Conservation (phyloP, 2,888 invertebrate genomes). For the Onchidella celtica region DNA sequence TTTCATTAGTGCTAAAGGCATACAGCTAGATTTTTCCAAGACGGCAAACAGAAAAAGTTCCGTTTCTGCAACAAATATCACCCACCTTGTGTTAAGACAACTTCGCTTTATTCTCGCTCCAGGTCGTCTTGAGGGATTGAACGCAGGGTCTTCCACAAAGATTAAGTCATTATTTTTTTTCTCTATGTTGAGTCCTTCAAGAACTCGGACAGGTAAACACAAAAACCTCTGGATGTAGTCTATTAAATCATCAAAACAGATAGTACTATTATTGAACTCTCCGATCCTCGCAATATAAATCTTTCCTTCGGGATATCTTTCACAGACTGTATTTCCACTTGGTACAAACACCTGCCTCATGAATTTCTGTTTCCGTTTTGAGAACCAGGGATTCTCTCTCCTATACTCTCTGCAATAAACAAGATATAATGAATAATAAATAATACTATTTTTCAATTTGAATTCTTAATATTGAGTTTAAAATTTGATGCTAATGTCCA, state of each 20-base stretch:
- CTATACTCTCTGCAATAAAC: constrained; percentile 61
- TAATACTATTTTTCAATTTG: too few relatives aligned
- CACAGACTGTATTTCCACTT: constrained; percentile 62
- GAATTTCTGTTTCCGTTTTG: constrained; percentile 67
- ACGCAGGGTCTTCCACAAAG: constrained; percentile 61
- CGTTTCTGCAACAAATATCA: too few relatives aligned
- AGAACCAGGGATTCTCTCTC: constrained; percentile 73
- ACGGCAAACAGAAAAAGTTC: too few relatives aligned
- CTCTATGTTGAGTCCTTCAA: constrained; percentile 66
- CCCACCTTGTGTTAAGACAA: constrained; percentile 39
- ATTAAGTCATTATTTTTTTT: constrained; percentile 59
- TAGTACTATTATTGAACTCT: constrained; percentile 61
- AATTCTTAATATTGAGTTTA: too few relatives aligned
- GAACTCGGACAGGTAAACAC: constrained; percentile 67
- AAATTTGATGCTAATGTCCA: too few relatives aligned
- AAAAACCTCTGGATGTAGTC: constrained; percentile 72
- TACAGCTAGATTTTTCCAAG: too few relatives aligned
- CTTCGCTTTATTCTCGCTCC: constrained; percentile 56
- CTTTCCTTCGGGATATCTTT: constrained; percentile 72
- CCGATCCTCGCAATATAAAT: constrained; percentile 75
- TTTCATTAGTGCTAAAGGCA: too few relatives aligned
- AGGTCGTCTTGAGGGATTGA: constrained; percentile 35
- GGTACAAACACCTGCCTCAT: constrained; percentile 65
- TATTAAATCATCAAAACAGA: constrained; percentile 64
- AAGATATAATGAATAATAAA: too few relatives aligned